Evolutionary conservation across 2,888 invertebrate species (phyloP), one percentile per base, ranked within the genome.

Genomic region (Marasmarcha lunaedactyla): DNA sequence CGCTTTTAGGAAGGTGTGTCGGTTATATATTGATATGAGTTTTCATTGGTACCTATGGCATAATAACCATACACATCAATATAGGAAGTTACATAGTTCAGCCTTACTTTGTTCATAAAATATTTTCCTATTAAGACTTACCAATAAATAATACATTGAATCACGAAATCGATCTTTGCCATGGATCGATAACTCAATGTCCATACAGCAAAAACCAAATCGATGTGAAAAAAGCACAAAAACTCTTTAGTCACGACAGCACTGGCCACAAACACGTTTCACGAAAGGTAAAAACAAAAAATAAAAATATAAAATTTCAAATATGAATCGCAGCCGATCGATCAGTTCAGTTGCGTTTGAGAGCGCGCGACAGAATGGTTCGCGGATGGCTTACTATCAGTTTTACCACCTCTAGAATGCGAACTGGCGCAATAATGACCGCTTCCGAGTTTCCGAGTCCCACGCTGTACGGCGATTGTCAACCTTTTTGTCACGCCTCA

Each of bases 341-440:
- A 27, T 27, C 5, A 27, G 26, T 37, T 20, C 26, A 14, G 11
- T 10, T 7, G 13, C 26, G 10, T 37, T 15, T 37, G 13, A 27
- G n/a, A 63, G 62, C 45, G 57, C 65, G 61, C 62, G 47, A 49
- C 59, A 43, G 60, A 70, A 67, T 71, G 64, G 61, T 63, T 51
- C 58, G 59, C 63, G 62, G 64, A 67, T 68, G 60, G 63, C 56
- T 61, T 65, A 57, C 60, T 57, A 56, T 55, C 56, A 55, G 60
- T 46, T 20, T 10, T 36, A 9, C 43, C 40, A 42, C 43, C 36
- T 36, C 44, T 39, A 37, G 11, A 40, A 25, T n/a, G 26, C 41
- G 20, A 41, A 40, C 40, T 20, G n/a, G n/a, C 33, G 41, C 43
- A 42, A 44, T 42, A 41, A 38, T 40, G 44, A 44, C 38, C 36